A percentile compares a stretch with the other conserved stretches of the same genome.
Evolutionary conservation across 2,888 invertebrate genomes (phyloP).

Genomic region (Diaprepes abbreviatus): DNA sequence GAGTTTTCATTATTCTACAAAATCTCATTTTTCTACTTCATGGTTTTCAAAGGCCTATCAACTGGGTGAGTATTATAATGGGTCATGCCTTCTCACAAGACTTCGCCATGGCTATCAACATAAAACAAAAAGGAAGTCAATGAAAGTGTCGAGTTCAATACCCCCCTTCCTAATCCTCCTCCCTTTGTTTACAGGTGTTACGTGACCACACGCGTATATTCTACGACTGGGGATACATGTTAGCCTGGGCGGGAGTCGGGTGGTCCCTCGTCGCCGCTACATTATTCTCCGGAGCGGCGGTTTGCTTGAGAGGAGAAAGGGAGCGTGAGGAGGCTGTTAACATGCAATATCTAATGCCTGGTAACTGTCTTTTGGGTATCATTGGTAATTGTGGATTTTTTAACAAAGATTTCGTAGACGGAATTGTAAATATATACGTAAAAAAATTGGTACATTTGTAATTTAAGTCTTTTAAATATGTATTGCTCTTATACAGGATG

Average conservation of each 20-base stretch:
- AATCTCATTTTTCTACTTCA: too few relatives aligned
- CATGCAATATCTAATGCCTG: conserved; percentile 98
- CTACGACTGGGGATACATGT: conserved; percentile 98
- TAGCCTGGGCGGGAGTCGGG: conserved; percentile 96
- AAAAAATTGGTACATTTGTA: too few relatives aligned
- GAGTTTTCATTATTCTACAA: too few relatives aligned
- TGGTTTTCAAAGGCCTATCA: too few relatives aligned
- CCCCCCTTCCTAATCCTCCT: conserved; percentile 35
- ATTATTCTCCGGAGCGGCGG: conserved; percentile 93
- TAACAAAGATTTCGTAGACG: too few relatives aligned
- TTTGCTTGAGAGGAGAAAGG: conserved; percentile 93
- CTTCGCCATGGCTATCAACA: too few relatives aligned
- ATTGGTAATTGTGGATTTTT: conserved; percentile 17
- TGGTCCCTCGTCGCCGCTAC: conserved; percentile 92
- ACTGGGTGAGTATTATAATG: too few relatives aligned
- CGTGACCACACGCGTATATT: conserved; percentile 86
- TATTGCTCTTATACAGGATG: too few relatives aligned
- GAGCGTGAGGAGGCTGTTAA: conserved; percentile 96
- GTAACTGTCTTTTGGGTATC: conserved; percentile 69
- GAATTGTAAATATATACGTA: too few relatives aligned
- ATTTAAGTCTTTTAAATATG: too few relatives aligned
- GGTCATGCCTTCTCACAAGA: too few relatives aligned
- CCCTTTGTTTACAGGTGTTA: conserved; percentile 76
- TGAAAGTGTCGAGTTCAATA: conserved; percentile 3
- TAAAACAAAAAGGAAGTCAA: too few relatives aligned